Evolutionary conservation across 2,888 invertebrate genomes (phyloP).

Genomic region (Macrostomum cliftonense): DNA sequence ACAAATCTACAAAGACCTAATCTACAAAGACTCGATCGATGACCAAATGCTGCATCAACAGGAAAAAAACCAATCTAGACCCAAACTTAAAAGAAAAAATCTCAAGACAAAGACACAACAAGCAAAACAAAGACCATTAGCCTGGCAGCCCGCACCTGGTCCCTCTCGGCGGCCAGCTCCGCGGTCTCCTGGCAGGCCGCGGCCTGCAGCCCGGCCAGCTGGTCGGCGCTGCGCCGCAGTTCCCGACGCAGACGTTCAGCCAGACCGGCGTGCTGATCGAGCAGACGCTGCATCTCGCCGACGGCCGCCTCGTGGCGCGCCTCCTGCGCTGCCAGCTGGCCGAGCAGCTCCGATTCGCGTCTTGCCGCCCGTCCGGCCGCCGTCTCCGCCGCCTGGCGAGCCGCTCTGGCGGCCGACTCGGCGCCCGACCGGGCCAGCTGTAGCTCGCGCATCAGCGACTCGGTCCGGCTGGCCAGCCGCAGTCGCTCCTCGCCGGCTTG

Average conservation of each 20-base stretch:
- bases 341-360: background rate
- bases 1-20: too few species aligned
- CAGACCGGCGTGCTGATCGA: background rate
- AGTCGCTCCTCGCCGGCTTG: conserved; percentile 32
- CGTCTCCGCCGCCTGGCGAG: conserved; percentile 16
- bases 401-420: conserved; percentile 25
- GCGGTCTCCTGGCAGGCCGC: background rate
- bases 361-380: background rate
- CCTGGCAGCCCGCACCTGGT: background rate
- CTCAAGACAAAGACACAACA: too few species aligned
- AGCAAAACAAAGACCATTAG: too few species aligned
- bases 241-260: background rate
- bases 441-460: conserved; percentile 29
- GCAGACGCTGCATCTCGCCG: background rate
- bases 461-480: conserved; percentile 22
- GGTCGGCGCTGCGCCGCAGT: background rate
- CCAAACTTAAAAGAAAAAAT: too few species aligned
- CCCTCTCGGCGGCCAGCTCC: background rate
- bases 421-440: conserved; percentile 1
- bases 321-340: background rate
- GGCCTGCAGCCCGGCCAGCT: background rate
- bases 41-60: too few species aligned
- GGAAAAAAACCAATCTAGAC: too few species aligned
- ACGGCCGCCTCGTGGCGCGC: background rate
- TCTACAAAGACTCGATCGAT: too few species aligned